Percentiles rank a stretch among this genome's conserved stretches.
phyloP scores from a whole-genome alignment of 2,888 invertebrate genomes.

The Monoplex corrugatus region DNA sequence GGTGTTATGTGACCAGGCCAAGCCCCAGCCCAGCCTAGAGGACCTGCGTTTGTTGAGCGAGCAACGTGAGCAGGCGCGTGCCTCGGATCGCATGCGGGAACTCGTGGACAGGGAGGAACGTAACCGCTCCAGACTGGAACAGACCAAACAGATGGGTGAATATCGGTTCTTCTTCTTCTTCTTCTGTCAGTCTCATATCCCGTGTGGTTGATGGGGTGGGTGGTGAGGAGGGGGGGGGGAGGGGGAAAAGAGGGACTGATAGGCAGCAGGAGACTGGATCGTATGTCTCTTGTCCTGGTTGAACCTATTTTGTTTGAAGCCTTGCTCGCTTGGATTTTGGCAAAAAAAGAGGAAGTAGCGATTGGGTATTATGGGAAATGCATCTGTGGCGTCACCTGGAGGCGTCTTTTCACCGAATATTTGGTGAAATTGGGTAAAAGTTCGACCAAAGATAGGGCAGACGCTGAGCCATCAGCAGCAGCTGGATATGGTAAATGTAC shows the following conservation, averaged over 20 bases:
- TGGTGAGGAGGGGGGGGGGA: background rate
- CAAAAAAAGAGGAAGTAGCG: too few relatives aligned
- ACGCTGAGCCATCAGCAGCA: too few relatives aligned
- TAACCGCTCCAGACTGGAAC: conserved; percentile 35
- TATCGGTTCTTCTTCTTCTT: background rate
- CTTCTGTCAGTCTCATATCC: background rate
- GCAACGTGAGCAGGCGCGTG: conserved; percentile 41
- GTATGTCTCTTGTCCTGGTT: background rate
- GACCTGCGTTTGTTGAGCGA: conserved; percentile 12
- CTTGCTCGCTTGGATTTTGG: background rate
- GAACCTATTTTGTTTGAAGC: background rate
- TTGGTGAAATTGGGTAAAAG: too few relatives aligned
- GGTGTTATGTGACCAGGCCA: background rate
- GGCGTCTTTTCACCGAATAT: too few relatives aligned
- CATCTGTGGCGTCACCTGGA: too few relatives aligned
- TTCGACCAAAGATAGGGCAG: too few relatives aligned
- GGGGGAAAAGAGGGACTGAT: background rate
- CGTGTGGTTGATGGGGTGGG: background rate
- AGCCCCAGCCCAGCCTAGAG: conserved; percentile 23
- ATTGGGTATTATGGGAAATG: too few relatives aligned
- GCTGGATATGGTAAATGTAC: too few relatives aligned
- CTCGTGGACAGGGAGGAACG: conserved; percentile 34
- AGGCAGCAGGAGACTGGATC: background rate
- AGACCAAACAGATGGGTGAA: conserved; percentile 19
- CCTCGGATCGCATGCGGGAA: conserved; percentile 19